These are phyloP conservation scores for Sylvia atricapilla DNA, from an alignment of 2,113 vertebrate genomes.

Conservation along the genomic window DNA sequence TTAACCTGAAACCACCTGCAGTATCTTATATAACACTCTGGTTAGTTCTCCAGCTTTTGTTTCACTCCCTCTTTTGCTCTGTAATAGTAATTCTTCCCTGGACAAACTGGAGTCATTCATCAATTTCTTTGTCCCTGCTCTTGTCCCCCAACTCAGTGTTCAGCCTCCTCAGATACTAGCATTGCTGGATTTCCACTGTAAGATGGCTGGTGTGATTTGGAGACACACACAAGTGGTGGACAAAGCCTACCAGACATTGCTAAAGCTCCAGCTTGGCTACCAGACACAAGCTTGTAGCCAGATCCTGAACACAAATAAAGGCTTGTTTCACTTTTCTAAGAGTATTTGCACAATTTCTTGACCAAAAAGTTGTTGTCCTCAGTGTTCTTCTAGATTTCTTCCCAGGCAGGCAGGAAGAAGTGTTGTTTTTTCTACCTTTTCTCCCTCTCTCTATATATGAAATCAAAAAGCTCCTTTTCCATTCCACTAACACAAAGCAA, in stretches of 20 bases:
- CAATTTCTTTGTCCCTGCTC: not conserved
- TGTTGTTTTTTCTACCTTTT: not conserved
- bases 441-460: rapidly evolving
- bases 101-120: not conserved
- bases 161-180: not conserved
- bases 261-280: not conserved
- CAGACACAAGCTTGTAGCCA: not conserved
- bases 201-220: not conserved
- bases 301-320: not conserved
- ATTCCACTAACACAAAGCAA: not conserved
- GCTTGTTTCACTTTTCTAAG: not conserved
- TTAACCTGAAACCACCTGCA: not conserved
- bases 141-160: not conserved
- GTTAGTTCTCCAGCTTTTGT: not conserved
- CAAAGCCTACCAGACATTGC: not conserved
- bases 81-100: not conserved
- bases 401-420: not conserved
- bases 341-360: not conserved
- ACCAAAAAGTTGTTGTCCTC: not conserved
- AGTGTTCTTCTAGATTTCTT: not conserved
- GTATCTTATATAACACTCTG: not conserved
- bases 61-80: not conserved
- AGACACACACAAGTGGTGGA: not conserved
- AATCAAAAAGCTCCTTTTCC: not conserved
- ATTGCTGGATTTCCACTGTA: not conserved